Evolutionary conservation across 2,797 vertebrate species (phyloP), one percentile per base, ranked within the genome.

Genomic region (Malurus splendens): DNA sequence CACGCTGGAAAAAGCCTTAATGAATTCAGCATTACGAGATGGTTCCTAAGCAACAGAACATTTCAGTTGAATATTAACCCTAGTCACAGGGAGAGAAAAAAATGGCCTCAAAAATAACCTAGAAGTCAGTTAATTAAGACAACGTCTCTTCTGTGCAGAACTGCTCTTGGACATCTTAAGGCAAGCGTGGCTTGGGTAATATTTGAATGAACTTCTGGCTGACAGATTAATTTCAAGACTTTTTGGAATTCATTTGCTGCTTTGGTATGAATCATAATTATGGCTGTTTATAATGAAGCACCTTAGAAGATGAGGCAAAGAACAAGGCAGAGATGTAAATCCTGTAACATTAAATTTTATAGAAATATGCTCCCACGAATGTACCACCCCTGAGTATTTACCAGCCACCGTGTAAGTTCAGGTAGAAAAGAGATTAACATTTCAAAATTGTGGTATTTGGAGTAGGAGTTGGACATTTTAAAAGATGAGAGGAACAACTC

Each of bases 1-100:
- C 93, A 88, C 82, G 89, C 57, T 86, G 71, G 93, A 75, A 94
- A 96, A 95, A 87, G 38, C 95, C 95, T 96, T 97, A 97, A 97
- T 96, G 93, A 94, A 95, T 96, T 96, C 90, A 88, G 76, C 88
- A 93, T 95, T 95, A 90, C 6, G 12, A 76, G 94, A 93, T 87
- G 91, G 96, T 97, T 96, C 95, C 97, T 86, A 96, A 96, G 96
- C 96, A 97, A 97, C 97, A 28, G 57, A 93, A 92, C 82, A 91
- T 95, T 95, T 88, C 90, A 79, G 80, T 20, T 73, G 94, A 94
- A 93, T 94, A 93, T 96, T 95, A 94, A 94, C 87, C 90, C 79
- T 86, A 85, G 91, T 91, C 94, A 91, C 73, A 91, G 92, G 92
- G 78, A 93, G 39, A 82, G 12, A 66, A 81, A 90, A 82, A 91